Conservation (phyloP, 2,888 invertebrate genomes). For the Ormyrus nitidulus region DNA sequence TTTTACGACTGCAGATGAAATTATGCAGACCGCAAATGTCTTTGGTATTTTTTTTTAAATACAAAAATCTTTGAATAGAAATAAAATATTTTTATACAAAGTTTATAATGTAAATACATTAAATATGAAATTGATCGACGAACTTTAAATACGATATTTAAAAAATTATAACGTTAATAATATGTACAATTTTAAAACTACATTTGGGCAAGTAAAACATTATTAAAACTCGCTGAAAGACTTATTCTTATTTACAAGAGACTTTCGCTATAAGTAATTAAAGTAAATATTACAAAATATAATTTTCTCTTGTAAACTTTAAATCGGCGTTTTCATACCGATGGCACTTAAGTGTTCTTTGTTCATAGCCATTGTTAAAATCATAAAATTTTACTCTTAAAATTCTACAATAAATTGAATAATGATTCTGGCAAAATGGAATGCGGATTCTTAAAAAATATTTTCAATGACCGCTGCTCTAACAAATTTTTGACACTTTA, state of each 20-base stretch:
- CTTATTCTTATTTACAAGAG: conserved; percentile 33
- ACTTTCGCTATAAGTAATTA: conserved; percentile 11
- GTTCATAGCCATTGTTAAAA: conserved; percentile 20
- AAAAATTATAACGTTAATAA: conserved; percentile 39
- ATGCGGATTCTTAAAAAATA: conserved; percentile 1
- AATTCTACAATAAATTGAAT: conserved; percentile 9
- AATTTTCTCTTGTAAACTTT: conserved; percentile 27
- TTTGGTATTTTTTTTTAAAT: conserved; percentile 30
- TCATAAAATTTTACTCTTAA: not conserved
- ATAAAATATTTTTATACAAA: conserved; percentile 8
- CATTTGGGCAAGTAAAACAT: conserved; percentile 26
- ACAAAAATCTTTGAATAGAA: conserved; percentile 39
- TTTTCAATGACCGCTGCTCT: conserved; percentile 1
- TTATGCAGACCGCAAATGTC: not conserved
- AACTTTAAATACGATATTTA: conserved; percentile 37
- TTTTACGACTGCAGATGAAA: too few relatives aligned
- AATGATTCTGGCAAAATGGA: conserved; percentile 14
- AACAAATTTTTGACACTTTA: conserved; percentile 1
- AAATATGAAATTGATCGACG: conserved; percentile 16
- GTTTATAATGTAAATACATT: conserved; percentile 21
- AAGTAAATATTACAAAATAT: conserved; percentile 50
- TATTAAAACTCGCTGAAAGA: conserved; percentile 21
- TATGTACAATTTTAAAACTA: conserved; percentile 47
- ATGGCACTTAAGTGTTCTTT: conserved; percentile 56
- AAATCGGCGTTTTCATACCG: conserved; percentile 45